Percentiles rank a stretch among this genome's conserved stretches.
Conservation (phyloP, 92 coral and sea anemone genomes). For the Pocillopora grandis region DNA sequence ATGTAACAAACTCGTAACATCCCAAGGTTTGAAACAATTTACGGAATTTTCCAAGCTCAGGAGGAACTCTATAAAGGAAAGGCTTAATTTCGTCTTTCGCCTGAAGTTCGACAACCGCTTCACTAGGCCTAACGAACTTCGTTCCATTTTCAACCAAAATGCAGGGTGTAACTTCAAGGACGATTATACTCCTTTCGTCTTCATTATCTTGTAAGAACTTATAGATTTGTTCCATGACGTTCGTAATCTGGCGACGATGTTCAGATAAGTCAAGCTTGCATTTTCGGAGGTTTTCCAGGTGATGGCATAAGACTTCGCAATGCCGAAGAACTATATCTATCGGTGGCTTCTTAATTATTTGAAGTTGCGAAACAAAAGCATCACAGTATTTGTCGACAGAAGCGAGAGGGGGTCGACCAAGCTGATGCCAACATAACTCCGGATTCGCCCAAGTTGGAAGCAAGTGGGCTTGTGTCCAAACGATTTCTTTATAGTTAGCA, state of each 20-base stretch:
- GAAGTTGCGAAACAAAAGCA: constrained; percentile 19
- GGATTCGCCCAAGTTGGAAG: constrained; percentile 59
- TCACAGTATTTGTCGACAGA: neutral
- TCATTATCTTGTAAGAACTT: neutral
- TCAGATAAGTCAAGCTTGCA: neutral
- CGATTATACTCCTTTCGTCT: neutral
- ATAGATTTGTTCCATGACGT: constrained; percentile 15
- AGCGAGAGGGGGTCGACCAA: neutral
- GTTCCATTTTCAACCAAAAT: constrained; percentile 38
- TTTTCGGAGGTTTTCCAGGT: neutral
- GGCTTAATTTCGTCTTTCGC: constrained; percentile 43
- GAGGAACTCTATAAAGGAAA: constrained; percentile 55
- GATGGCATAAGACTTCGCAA: constrained; percentile 57
- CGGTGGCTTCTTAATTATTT: constrained; percentile 49
- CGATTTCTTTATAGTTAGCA: neutral
- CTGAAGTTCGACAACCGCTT: constrained; percentile 42
- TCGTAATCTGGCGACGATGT: neutral
- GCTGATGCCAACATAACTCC: neutral
- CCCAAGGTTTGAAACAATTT: constrained; percentile 44
- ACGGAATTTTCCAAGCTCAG: constrained; percentile 30
- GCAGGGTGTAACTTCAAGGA: constrained; percentile 17
- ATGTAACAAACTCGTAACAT: constrained; percentile 22
- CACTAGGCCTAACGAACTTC: constrained; percentile 42
- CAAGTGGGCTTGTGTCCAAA: constrained; percentile 71
- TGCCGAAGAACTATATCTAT: constrained; percentile 62